Evolutionary conservation across 2,888 invertebrate genomes (phyloP).

Genomic region (Eubasilissa splendida): DNA sequence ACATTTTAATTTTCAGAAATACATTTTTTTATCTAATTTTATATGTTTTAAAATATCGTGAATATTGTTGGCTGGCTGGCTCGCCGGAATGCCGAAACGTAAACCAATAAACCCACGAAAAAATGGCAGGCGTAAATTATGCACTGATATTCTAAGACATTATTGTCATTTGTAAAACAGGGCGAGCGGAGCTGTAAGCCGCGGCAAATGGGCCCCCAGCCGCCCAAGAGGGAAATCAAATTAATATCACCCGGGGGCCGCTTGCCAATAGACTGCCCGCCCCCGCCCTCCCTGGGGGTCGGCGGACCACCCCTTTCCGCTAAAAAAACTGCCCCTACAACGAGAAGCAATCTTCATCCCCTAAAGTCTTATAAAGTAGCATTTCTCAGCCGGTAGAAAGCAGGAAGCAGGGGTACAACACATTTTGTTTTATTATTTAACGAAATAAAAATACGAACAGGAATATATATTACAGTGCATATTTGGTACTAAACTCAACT

Average conservation of each 20-base stretch:
- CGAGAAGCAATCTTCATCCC: slow-evolving; percentile 47
- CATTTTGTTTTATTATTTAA: slow-evolving; percentile 14
- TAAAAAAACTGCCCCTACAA: slow-evolving; percentile 48
- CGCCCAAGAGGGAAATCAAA: slow-evolving; percentile 52
- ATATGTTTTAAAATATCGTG: slow-evolving; percentile 13
- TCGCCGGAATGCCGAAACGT: slow-evolving; percentile 20
- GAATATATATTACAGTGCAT: too few species aligned
- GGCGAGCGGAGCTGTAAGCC: slow-evolving; percentile 61
- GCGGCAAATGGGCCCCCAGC: slow-evolving; percentile 47
- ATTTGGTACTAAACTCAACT: too few species aligned
- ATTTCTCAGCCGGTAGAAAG: slow-evolving; percentile 28
- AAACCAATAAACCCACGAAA: slow-evolving; percentile 42
- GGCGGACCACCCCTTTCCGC: slow-evolving; percentile 14
- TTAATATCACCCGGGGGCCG: slow-evolving; percentile 53
- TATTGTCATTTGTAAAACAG: slow-evolving; percentile 64
- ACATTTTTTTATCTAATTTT: neutral
- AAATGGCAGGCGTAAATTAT: slow-evolving; percentile 55
- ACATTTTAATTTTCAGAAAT: neutral
- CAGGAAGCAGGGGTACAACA: slow-evolving; percentile 38
- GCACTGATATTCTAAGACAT: slow-evolving; percentile 59
- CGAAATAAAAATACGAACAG: neutral
- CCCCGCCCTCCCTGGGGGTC: slow-evolving; percentile 19
- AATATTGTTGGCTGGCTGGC: neutral
- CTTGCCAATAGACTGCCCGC: slow-evolving; percentile 44
- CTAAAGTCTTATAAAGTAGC: slow-evolving; percentile 46